A percentile compares a stretch with the other conserved stretches of the same genome.
Conservation (phyloP, 2,113 vertebrate genomes). For the Micromys minutus region DNA sequence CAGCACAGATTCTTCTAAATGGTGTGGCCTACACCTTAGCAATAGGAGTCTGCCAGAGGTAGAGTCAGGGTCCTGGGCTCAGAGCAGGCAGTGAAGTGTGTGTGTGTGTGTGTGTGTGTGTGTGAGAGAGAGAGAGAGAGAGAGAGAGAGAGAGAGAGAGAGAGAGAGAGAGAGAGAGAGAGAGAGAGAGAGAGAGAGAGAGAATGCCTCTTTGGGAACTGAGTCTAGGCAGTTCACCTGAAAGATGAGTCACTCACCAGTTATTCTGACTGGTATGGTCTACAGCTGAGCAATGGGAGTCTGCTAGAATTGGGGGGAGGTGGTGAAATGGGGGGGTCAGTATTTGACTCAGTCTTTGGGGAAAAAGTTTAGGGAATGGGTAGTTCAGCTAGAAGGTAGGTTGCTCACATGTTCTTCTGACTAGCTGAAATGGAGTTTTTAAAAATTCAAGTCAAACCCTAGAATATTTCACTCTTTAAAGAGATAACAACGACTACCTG, state of each 20-base stretch:
- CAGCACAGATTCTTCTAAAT: not conserved
- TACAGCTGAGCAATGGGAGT: not conserved
- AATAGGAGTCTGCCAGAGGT: not conserved
- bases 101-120: no score
- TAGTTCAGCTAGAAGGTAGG: not conserved
- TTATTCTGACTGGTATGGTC: not conserved
- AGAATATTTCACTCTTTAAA: not conserved
- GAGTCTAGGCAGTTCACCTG: no score
- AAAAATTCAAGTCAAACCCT: not conserved
- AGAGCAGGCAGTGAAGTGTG: no score
- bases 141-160: no score
- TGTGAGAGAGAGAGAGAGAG: no score
- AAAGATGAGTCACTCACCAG: no score
- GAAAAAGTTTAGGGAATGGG: not conserved
- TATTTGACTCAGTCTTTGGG: not conserved
- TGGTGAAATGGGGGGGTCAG: not conserved
- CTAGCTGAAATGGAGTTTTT: not conserved
- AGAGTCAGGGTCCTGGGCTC: no score
- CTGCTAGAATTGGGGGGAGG: not conserved
- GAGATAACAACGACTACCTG: not conserved
- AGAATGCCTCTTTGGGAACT: no score
- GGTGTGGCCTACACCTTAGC: not conserved
- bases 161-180: no score
- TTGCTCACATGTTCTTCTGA: not conserved
- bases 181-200: no score